These are phyloP conservation scores for Rapana venosa DNA, from an alignment of 2,888 invertebrate species.

Conservation along the genomic window DNA sequence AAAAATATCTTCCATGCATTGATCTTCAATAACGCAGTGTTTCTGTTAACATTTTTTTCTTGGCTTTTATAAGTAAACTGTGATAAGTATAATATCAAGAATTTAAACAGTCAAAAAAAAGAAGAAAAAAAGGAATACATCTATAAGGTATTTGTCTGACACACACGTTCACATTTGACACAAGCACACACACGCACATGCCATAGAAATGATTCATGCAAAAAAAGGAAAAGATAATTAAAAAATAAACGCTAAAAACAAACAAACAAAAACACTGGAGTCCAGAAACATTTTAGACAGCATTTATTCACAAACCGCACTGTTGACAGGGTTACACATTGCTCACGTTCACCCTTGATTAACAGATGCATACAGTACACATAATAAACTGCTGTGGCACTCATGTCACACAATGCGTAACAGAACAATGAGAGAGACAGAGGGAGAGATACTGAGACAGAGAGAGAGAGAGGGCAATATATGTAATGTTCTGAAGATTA, in stretches of 20 bases:
- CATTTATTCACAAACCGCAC: slow-evolving; percentile 23
- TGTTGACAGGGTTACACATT: slow-evolving; percentile 8
- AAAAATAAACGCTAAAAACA: neutral
- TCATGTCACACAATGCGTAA: slow-evolving; percentile 13
- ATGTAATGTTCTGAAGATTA: no score
- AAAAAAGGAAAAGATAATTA: neutral
- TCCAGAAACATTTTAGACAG: neutral
- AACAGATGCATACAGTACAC: neutral
- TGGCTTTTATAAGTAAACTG: no score
- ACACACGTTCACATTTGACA: neutral
- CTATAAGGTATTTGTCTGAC: no score
- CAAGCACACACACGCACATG: neutral
- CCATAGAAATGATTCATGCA: neutral
- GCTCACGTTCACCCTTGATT: neutral
- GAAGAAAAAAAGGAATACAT: neutral
- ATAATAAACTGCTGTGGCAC: slow-evolving; percentile 2
- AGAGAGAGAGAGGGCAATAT: no score
- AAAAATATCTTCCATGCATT: no score
- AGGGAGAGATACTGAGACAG: neutral
- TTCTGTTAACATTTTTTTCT: no score
- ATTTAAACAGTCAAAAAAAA: neutral
- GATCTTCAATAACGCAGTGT: no score
- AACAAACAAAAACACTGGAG: neutral
- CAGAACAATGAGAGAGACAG: neutral
- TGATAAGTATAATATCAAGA: neutral